These are phyloP conservation scores for Plagodis dolabraria DNA, from an alignment of 2,888 invertebrate species.

Conservation along the genomic window DNA sequence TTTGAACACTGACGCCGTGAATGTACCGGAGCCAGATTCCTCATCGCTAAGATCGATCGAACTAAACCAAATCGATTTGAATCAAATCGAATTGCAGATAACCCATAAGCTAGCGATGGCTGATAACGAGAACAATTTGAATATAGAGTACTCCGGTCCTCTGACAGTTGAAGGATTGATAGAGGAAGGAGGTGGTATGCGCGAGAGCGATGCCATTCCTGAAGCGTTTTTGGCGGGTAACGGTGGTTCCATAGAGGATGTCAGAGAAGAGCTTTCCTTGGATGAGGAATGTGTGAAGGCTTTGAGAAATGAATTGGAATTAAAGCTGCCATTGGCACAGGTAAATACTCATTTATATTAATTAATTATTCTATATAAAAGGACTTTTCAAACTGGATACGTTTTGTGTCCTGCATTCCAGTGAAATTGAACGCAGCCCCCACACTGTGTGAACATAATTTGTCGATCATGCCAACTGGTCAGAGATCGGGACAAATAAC, in stretches of 20 bases:
- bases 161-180: conserved; percentile 65
- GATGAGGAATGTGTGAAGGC: conserved; percentile 90
- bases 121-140: conserved; percentile 81
- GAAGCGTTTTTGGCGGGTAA: conserved; percentile 77
- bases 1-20: conserved; percentile 44
- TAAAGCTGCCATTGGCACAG: conserved; percentile 89
- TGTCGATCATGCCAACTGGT: too few species aligned
- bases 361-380: background rate
- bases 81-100: conserved; percentile 77
- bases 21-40: conserved; percentile 38
- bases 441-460: too few species aligned
- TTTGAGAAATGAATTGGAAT: conserved; percentile 88
- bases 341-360: conserved; percentile 52
- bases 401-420: too few species aligned
- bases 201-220: conserved; percentile 58
- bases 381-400: too few species aligned
- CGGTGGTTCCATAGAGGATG: conserved; percentile 76
- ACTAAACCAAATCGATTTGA: conserved; percentile 72
- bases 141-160: conserved; percentile 79
- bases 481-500: too few species aligned
- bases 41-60: conserved; percentile 60
- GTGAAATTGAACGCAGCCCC: too few species aligned
- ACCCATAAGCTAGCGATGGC: conserved; percentile 79
- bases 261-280: conserved; percentile 84
- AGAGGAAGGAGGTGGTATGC: conserved; percentile 52